Conservation (phyloP, 2,888 invertebrate species). For the Hypercompe scribonia region DNA sequence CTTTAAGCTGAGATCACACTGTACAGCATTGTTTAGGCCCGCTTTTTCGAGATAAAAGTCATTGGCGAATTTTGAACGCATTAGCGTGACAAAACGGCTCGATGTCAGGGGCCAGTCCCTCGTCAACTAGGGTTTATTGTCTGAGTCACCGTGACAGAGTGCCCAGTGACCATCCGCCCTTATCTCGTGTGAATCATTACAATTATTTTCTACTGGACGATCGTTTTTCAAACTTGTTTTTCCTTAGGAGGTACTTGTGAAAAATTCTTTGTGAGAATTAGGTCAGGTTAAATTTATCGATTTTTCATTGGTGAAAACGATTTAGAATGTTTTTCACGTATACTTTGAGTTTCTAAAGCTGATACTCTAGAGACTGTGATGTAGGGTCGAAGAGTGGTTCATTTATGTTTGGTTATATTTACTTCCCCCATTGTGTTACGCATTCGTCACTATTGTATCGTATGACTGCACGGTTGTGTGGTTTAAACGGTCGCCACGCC, state of each 20-base stretch:
- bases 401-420: neutral
- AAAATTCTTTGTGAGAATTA: slow-evolving; percentile 23
- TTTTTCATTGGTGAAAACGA: slow-evolving; percentile 17
- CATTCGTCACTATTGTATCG: neutral
- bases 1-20: slow-evolving; percentile 36
- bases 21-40: slow-evolving; percentile 34
- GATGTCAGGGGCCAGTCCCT: slow-evolving; percentile 50
- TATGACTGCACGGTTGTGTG: too few relatives aligned
- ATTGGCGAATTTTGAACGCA: slow-evolving; percentile 53
- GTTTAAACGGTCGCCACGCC: too few relatives aligned
- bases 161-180: slow-evolving; percentile 34
- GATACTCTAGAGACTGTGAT: neutral
- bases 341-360: neutral
- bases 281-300: slow-evolving; percentile 21
- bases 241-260: slow-evolving; percentile 22
- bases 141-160: slow-evolving; percentile 33
- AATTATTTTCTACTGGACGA: slow-evolving; percentile 38
- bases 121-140: slow-evolving; percentile 55
- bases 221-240: slow-evolving; percentile 36
- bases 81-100: slow-evolving; percentile 61
- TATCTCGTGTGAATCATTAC: slow-evolving; percentile 41
- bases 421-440: neutral
- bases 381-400: neutral
- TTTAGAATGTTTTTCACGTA: slow-evolving; percentile 8
- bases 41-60: slow-evolving; percentile 39